A percentile compares a stretch with the other conserved stretches of the same genome.
phyloP scores from a whole-genome alignment of 2,888 invertebrate species.

The Hypomecis punctinalis region DNA sequence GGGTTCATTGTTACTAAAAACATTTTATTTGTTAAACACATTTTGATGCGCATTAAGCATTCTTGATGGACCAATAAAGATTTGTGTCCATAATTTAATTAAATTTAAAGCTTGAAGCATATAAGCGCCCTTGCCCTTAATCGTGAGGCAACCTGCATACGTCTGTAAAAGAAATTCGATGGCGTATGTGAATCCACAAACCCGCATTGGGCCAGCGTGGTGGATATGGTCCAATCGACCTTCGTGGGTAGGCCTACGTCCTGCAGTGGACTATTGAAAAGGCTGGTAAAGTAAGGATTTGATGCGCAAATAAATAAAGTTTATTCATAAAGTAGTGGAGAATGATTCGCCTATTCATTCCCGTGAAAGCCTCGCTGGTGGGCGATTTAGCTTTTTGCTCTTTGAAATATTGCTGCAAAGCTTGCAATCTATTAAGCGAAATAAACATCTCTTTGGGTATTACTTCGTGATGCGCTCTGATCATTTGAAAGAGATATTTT shows the following conservation, averaged over 20 bases:
- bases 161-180: too few relatives aligned
- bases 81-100: background rate
- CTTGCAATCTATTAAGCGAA: constrained; percentile 1
- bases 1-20: too few relatives aligned
- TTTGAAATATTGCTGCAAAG: constrained; percentile 14
- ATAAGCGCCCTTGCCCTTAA: constrained; percentile 44
- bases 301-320: background rate
- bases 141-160: too few relatives aligned
- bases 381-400: constrained; percentile 14
- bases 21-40: background rate
- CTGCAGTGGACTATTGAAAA: too few relatives aligned
- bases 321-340: constrained; percentile 42
- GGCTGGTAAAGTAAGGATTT: too few relatives aligned
- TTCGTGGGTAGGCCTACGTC: too few relatives aligned
- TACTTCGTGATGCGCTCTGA: background rate
- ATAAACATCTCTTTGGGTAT: constrained; percentile 2
- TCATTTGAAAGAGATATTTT: background rate
- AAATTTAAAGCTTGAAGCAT: constrained; percentile 47
- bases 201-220: too few relatives aligned
- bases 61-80: background rate
- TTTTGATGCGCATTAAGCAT: background rate
- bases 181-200: too few relatives aligned
- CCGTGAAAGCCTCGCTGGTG: constrained; percentile 17
- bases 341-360: constrained; percentile 37
- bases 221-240: too few relatives aligned